Base-by-base conservation (phyloP, 1,140 invertebrate species). In the Alviniconcha marisindica region DNA sequence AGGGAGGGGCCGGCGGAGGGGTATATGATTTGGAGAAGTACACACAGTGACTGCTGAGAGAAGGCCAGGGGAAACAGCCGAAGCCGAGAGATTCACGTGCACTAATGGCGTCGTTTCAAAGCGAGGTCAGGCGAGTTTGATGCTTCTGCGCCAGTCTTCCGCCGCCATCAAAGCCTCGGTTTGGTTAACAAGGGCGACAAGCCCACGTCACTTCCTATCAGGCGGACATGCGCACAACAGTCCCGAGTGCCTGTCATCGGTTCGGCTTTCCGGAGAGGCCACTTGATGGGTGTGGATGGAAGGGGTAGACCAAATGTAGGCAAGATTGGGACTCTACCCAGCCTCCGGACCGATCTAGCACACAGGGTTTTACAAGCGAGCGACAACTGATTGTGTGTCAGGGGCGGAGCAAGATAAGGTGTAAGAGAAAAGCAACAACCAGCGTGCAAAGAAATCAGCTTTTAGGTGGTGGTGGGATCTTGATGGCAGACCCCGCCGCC, bases 101-200 rank as follows among this genome's bases (percentile, higher is more conserved):
- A 31, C 63, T 66, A 66, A 66, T 66, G 63, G 63, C 63, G 63
- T 66, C 63, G 36, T 66, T 33, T 33, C 21, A 7, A 36, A 10
- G 36, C 36, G 71, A 42, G 71, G 71, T 74, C 71, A 74, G 71
- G 36, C 2, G 38, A 74, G 71, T 74, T 74, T 74, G 71, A 74
- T 74, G 71, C 38, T 28, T 74, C 71, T 24, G n/a, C 71, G 36
- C 71, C 71, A 40, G 36, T 36, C 36, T 74, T 15, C 5, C 36
- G 36, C 71, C 2, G 71, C 71, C 71, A 74, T 74, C 71, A 74
- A 28, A 44, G 71, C 71, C 71, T 42, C 71, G 71, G 24, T 42
- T 44, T 74, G 71, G 10, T 74, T 74, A 74, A 44, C 71, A 44
- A 74, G 71, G 71, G 71, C 71, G 71, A 74, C 71, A 74, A 74